Evolutionary conservation across 2,797 vertebrate genomes (phyloP).

Genomic region (Hoplostethus mediterraneus): DNA sequence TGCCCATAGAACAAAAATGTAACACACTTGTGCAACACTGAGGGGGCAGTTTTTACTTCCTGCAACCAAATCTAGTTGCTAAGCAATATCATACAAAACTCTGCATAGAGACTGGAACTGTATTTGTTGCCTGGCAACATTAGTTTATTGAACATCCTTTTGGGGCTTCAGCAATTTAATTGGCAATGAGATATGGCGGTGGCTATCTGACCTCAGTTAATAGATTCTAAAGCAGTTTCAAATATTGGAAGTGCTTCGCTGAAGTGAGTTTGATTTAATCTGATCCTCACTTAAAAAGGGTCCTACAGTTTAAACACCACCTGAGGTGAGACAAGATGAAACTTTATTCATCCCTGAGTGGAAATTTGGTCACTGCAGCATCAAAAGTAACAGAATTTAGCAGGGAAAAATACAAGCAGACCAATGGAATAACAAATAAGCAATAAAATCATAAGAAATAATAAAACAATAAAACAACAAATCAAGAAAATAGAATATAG

Average conservation of each 20-base stretch:
- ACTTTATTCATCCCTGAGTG: not conserved
- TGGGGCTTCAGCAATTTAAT: constrained; percentile 16
- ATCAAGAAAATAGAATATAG: no score
- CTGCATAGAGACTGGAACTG: constrained; percentile 10
- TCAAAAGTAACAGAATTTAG: no score
- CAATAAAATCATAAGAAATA: no score
- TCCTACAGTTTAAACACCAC: not conserved
- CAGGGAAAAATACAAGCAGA: no score
- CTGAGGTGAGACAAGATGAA: not conserved
- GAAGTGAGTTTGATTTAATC: constrained; percentile 7
- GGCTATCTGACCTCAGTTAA: constrained; percentile 17
- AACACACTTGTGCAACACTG: constrained; percentile 22
- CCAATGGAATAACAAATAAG: no score
- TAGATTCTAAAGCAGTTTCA: constrained; percentile 14
- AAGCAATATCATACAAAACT: constrained; percentile 26
- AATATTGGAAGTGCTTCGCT: not conserved
- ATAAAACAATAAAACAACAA: no score
- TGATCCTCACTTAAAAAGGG: not conserved
- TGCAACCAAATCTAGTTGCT: constrained; percentile 23
- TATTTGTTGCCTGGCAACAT: constrained; percentile 52
- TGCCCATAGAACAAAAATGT: constrained; percentile 5
- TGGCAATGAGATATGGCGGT: not conserved
- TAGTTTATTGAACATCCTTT: not conserved
- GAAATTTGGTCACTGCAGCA: no score
- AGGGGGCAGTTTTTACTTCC: constrained; percentile 33